Base-by-base conservation (phyloP, 2,888 invertebrate genomes). In the Cheilosia variabilis region DNA sequence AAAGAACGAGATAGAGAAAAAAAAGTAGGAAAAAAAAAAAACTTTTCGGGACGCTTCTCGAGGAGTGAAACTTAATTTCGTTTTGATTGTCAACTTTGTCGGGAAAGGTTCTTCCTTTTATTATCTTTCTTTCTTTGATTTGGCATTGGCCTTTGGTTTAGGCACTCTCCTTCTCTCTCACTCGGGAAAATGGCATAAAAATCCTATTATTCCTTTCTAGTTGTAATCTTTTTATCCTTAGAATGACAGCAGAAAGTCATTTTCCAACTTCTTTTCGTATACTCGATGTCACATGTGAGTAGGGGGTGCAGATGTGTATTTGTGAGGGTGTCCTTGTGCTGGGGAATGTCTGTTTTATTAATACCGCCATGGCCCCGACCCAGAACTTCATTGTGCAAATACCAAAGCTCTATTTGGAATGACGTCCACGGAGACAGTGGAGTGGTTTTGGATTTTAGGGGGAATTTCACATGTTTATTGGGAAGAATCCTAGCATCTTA, bases 231-330 rank as follows among this genome's bases (percentile, higher is more conserved):
- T 88, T 88, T 88, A 88, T 88, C 88, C 88, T 79, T 73, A 66
- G 84, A 81, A 87, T 88, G 88, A 88, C 88, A 88, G 84, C 87
- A 87, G 87, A 88, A 88, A 88, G 87, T 87, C 87, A 88, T 88
- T 88, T 87, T 82, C 66, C 47, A 77, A 77, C 45, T 80, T 79
- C 58, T 65, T 66, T n/a, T 41, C 34, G 9, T 63, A 37, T 37
- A 7, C 52, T 50, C 66, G 60, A 57, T 75, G 73, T 75, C 45
- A 53, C 57, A 69, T 76, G 62, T 66, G 58, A 31, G 17, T 50
- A 10, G 31, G 41, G 72, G 19, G 45, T 57, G 37, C 3, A 9
- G 34, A 43, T 43, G 15, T 43, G 43, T 43, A 4, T n/a, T 4
- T 15, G 9, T 43, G n/a, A 7, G 45, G 2, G 17, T 45, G 45